phyloP scores from a whole-genome alignment of 1,140 invertebrate genomes.

The Temnothorax nylanderi region DNA sequence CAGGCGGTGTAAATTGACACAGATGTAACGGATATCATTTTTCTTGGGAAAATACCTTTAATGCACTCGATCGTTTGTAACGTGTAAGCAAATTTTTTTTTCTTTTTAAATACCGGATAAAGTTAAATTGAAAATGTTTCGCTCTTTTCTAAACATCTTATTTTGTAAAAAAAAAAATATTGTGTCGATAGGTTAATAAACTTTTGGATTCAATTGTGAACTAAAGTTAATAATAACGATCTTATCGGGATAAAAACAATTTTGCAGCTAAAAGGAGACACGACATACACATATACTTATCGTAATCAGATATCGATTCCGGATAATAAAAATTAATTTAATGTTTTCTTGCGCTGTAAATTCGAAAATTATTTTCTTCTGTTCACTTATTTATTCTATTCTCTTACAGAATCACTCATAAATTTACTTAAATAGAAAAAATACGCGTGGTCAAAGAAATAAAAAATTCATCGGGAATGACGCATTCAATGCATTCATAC shows the following conservation, averaged over 20 bases:
- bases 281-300: not conserved
- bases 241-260: not conserved
- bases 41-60: conserved; percentile 13
- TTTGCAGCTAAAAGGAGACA: not conserved
- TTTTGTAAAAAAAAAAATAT: not conserved
- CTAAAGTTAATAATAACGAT: not conserved
- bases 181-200: not conserved
- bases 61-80: not conserved
- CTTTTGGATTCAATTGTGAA: not conserved
- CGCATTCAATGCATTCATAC: not conserved
- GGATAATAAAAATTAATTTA: conserved; percentile 16
- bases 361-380: not conserved
- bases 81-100: not conserved
- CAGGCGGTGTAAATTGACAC: conserved; percentile 43
- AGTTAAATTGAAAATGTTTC: not conserved
- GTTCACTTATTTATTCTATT: not conserved
- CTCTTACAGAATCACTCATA: not conserved
- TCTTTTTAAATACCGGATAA: not conserved
- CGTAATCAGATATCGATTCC: conserved; percentile 19
- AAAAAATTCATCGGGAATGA: not conserved
- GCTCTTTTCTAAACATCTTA: not conserved
- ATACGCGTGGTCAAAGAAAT: not conserved
- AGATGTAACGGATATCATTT: conserved; percentile 14
- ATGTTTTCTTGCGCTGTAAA: not conserved
- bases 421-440: not conserved